A percentile compares a stretch with the other conserved stretches of the same genome.
Conservation (phyloP, 1,140 invertebrate genomes). For the Brachionus asplanchnoidis region DNA sequence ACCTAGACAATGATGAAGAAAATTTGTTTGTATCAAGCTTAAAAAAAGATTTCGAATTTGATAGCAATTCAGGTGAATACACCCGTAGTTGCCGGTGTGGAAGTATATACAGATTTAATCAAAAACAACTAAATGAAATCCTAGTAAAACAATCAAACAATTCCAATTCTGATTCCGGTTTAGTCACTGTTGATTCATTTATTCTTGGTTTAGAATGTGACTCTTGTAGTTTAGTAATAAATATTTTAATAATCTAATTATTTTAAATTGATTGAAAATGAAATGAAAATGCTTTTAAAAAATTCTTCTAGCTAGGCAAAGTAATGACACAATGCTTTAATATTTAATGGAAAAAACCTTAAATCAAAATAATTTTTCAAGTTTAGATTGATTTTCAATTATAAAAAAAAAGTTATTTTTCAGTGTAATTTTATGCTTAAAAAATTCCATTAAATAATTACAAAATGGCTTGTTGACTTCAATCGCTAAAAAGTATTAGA, state of each 20-base stretch:
- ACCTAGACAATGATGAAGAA: neutral
- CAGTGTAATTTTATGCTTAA: neutral
- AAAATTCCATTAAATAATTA: neutral
- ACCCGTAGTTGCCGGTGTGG: neutral
- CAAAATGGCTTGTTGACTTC: neutral
- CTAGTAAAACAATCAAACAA: neutral
- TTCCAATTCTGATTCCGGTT: neutral
- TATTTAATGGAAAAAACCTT: neutral
- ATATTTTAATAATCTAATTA: slow-evolving; percentile 19
- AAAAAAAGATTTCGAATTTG: slow-evolving; percentile 29
- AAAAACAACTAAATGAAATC: neutral
- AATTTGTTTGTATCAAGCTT: neutral
- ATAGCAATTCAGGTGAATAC: neutral
- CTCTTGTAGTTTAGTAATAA: neutral
- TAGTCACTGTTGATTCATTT: neutral
- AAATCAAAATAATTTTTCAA: neutral
- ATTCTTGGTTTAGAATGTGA: slow-evolving; percentile 23
- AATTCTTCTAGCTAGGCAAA: neutral
- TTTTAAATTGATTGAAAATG: neutral
- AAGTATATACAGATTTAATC: slow-evolving; percentile 2
- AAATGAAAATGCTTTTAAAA: neutral
- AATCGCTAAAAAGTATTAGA: neutral
- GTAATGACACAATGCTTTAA: neutral
- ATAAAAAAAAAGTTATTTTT: neutral
- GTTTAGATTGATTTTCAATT: neutral